Evolutionary conservation across 2,113 vertebrate species (phyloP).

Genomic region (Mola mola): DNA sequence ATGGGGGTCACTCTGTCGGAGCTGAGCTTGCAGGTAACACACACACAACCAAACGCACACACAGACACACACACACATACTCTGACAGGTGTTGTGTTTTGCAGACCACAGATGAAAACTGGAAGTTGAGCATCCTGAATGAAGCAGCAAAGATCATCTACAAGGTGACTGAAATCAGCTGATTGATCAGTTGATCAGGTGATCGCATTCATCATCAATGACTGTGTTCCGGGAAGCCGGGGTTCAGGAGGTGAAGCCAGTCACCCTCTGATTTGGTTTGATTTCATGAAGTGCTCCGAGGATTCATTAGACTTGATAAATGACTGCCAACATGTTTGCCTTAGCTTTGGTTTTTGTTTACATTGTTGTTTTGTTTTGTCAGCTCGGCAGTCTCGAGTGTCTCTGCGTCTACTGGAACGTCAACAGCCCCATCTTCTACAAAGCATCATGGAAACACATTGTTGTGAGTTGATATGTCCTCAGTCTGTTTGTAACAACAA

Average conservation of each 20-base stretch:
- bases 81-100: constrained; percentile 27
- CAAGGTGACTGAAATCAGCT: constrained; percentile 84
- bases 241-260: too few species aligned
- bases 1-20: constrained; percentile 92
- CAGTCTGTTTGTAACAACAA: not conserved
- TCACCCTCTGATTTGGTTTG: too few species aligned
- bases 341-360: too few species aligned
- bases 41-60: constrained; percentile 11
- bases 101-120: constrained; percentile 93
- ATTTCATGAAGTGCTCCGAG: too few species aligned
- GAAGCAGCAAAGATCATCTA: constrained; percentile 95
- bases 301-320: too few species aligned
- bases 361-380: not conserved
- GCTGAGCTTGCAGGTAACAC: constrained; percentile 91
- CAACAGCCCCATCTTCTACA: constrained; percentile 85
- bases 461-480: constrained; percentile 80
- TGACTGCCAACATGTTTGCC: too few species aligned
- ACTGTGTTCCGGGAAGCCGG: too few species aligned
- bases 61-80: constrained; percentile 1
- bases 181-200: not conserved
- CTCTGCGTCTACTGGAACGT: constrained; percentile 96
- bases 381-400: constrained; percentile 91
- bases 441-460: constrained; percentile 84
- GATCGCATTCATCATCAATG: too few species aligned
- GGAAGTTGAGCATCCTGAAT: constrained; percentile 92